phyloP scores from a whole-genome alignment of 2,797 vertebrate species.

The Tangara arthus region DNA sequence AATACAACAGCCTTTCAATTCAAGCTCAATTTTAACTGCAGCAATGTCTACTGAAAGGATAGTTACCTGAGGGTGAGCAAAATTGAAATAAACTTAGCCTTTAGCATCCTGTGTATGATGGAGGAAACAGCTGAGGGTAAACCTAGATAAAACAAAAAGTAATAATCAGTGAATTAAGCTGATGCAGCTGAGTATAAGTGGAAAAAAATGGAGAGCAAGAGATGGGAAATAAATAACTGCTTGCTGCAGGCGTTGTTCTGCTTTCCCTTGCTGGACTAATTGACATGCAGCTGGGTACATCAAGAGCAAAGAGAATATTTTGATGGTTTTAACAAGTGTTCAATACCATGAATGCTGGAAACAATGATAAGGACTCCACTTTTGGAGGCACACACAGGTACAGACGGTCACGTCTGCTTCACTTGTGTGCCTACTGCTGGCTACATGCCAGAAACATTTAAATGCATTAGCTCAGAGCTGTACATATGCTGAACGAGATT shows the following conservation, averaged over 20 bases:
- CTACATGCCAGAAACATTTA: background rate
- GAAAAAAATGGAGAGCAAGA: background rate
- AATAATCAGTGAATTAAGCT: background rate
- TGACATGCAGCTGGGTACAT: background rate
- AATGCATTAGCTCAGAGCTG: background rate
- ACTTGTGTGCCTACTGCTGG: background rate
- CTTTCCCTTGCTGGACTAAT: constrained; percentile 2
- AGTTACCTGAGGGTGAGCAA: background rate
- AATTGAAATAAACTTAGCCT: constrained; percentile 15
- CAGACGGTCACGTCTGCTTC: background rate
- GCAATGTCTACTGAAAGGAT: background rate
- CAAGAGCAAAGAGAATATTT: constrained; percentile 6
- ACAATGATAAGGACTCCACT: background rate
- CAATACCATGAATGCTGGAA: background rate
- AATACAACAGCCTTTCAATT: background rate
- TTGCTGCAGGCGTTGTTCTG: background rate
- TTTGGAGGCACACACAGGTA: background rate
- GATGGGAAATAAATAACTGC: background rate
- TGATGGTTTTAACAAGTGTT: background rate
- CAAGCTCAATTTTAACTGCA: background rate
- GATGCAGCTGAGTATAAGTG: background rate
- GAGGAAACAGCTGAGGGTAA: constrained; percentile 35
- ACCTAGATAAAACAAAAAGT: constrained; percentile 18
- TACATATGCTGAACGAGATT: background rate
- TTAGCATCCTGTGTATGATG: constrained; percentile 47